Evolutionary conservation across 2,888 invertebrate species (phyloP), one percentile per base, ranked within the genome.

Genomic region (Mechanitis mazaeus): DNA sequence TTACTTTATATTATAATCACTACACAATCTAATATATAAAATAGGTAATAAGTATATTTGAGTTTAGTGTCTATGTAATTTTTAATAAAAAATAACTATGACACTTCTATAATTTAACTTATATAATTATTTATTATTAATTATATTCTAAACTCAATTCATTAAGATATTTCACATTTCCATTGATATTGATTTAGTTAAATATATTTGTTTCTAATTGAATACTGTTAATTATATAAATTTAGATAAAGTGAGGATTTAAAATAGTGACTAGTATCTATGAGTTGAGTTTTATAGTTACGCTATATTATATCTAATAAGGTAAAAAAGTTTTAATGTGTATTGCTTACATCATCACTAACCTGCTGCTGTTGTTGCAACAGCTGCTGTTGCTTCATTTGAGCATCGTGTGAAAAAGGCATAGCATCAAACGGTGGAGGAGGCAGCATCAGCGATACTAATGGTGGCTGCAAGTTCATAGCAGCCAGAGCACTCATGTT

Each of bases 391-490:
- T 95, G 95, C 81, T 94, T 94, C 65, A 94, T 91, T 69, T 91
- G 91, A 56, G 92, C 93, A 69, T 93, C 92, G 71, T 92, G 92
- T 7, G 89, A 80, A 72, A 83, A 85, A 20, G 82, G 78, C 90
- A 94, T 93, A 54, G 92, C 90, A 76, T 96, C 95, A 78, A 94
- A 94, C 4, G 94, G 94, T 38, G 95, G 95, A 20, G 95, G 95
- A 45, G 95, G 95, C 91, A 96, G 92, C 95, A 96, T 96, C 85
- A 96, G 92, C 31, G 96, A 96, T 75, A 96, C 95, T 71, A 97
- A 85, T 1, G 98, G 97, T 33, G 98, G 97, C 78, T 97, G 97
- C 59, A 98, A 91, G 85, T 97, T 98, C 97, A 98, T 98, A 46
- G 97, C 96, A 31, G 97, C 97, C 65, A 97, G 85, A 6, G 95